phyloP scores from a whole-genome alignment of 2,797 vertebrate genomes.

The Buceros bicornis region DNA sequence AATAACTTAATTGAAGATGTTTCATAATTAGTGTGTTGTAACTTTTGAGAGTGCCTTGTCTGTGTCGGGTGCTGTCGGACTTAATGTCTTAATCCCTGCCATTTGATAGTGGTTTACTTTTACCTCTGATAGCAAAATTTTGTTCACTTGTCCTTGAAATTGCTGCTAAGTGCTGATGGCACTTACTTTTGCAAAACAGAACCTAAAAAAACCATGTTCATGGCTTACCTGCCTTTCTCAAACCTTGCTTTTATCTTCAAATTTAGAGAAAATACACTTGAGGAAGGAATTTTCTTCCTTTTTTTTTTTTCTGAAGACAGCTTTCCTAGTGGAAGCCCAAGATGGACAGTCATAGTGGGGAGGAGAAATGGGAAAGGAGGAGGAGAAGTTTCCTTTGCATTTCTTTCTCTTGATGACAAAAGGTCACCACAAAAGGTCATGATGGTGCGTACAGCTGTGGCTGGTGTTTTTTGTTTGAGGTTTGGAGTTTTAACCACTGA shows the following conservation, averaged over 20 bases:
- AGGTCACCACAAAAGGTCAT: neutral
- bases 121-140: conserved; percentile 19
- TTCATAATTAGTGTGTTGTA: conserved; percentile 69
- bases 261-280: neutral
- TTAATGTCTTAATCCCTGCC: conserved; percentile 56
- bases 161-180: neutral
- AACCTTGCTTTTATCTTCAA: neutral
- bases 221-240: neutral
- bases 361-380: neutral
- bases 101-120: conserved; percentile 49
- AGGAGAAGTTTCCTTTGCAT: neutral
- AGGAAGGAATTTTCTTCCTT: neutral
- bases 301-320: neutral
- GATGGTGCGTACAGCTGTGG: conserved; percentile 44
- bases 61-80: neutral
- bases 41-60: conserved; percentile 37
- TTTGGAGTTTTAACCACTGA: conserved; percentile 60
- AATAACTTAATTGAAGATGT: conserved; percentile 71
- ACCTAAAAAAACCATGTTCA: neutral
- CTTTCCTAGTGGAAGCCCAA: neutral
- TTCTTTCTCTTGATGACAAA: neutral
- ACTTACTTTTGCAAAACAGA: neutral
- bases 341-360: neutral
- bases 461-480: neutral
- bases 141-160: conserved; percentile 15